Base-by-base conservation (phyloP, 2,113 vertebrate genomes). In the Apus apus region DNA sequence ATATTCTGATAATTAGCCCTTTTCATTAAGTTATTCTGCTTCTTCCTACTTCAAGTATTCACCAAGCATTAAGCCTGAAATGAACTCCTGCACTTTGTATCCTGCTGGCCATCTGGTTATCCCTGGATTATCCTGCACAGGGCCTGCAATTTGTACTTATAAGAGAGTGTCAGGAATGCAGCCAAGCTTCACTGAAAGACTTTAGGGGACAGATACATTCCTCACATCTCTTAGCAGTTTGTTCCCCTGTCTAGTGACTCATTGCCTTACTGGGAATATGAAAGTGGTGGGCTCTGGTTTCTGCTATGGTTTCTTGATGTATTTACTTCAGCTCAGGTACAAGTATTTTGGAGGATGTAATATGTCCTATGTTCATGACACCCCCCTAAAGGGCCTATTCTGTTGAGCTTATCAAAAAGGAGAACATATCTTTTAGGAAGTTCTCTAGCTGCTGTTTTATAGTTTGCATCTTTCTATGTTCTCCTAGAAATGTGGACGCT, bases 21-120 rank as follows among this genome's bases (percentile, higher is more conserved):
- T 89, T 51, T 74, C 4, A 57, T 9, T 9, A n/a, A 76, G 7
- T 58, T 71, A 17, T 18, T 92, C 45, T 90, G 6, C 13, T 84
- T 57, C n/a, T 71, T 87, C 3, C 5, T 46, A 2, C 15, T 85
- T 53, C 1, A 14, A 0, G 0, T n/a, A 12, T 48, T 79, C 34
- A 13, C 8, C 30, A 27, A 36, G 2, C 15, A 3, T 27, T 46
- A 46, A 79, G 11, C 26, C 48, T 75, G 48, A 40, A 61, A 36
- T 36, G 8, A 30, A 11, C 36, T 85, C 2, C 22, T 82, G 16
- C 25, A 5, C 27, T 27, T 4, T 58, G 22, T 78, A 32, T 67
- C 3, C 4, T 32, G 19, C 21, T 9, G 56, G 20, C 54, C 6
- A 13, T 26, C 17, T 65, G 30, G 6, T 45, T 92, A 22, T 77